Evolutionary conservation across 2,113 vertebrate genomes (phyloP).

Genomic region (Neogobius melanostomus): DNA sequence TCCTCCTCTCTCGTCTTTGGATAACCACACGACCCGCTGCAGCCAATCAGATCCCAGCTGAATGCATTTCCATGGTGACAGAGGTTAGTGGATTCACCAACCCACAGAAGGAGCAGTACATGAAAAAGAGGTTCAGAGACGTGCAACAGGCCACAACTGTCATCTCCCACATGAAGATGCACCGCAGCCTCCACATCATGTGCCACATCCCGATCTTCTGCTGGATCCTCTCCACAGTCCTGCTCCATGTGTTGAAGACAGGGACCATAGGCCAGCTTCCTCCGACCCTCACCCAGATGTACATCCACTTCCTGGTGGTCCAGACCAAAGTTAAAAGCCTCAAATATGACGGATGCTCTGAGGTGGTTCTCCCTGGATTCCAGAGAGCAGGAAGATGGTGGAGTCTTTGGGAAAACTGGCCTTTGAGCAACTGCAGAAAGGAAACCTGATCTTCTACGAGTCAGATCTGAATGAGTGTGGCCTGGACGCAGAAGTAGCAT

Average conservation of each 20-base stretch:
- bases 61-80: conserved; percentile 24
- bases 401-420: conserved; percentile 32
- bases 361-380: conserved; percentile 19
- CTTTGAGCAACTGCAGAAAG: conserved; percentile 32
- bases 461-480: conserved; percentile 6
- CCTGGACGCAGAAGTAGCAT: conserved; percentile 9
- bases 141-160: background rate
- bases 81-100: conserved; percentile 25
- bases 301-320: conserved; percentile 32
- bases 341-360: conserved; percentile 10
- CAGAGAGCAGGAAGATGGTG: conserved; percentile 17
- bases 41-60: conserved; percentile 29
- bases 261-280: conserved; percentile 11
- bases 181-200: conserved; percentile 34
- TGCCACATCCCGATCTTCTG: conserved; percentile 41
- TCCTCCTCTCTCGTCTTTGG: conserved; percentile 13
- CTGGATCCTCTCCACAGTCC: conserved; percentile 31
- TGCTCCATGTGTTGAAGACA: conserved; percentile 11
- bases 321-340: conserved; percentile 16
- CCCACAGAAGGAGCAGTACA: conserved; percentile 20
- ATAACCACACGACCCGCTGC: conserved; percentile 31
- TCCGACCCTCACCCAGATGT: conserved; percentile 39
- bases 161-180: conserved; percentile 19
- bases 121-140: conserved; percentile 14
- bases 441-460: conserved; percentile 35